Percentiles rank a stretch among this genome's conserved stretches.
Conservation (phyloP, 2,888 invertebrate species). For the Lochmaea crataegi region DNA sequence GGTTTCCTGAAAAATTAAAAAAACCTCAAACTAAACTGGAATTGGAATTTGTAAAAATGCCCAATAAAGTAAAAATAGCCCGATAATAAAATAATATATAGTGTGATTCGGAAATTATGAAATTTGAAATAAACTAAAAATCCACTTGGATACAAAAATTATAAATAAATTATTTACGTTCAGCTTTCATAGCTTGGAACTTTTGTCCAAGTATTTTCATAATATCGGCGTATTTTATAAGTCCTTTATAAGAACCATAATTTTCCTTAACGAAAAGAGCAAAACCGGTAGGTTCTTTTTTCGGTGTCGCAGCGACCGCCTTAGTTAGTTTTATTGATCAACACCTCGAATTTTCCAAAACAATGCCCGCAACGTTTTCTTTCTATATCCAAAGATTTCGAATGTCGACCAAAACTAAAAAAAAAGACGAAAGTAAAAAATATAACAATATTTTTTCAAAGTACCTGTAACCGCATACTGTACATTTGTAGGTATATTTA, state of each 20-base stretch:
- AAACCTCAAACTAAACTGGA: too few relatives aligned
- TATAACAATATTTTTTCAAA: conserved; percentile 42
- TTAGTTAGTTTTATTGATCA: conserved; percentile 73
- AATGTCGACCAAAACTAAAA: conserved; percentile 80
- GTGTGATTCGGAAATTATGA: too few relatives aligned
- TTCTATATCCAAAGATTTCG: conserved; percentile 80
- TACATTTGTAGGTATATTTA: conserved; percentile 89
- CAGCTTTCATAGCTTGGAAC: conserved; percentile 71
- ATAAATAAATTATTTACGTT: conserved; percentile 8
- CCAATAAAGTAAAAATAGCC: neutral
- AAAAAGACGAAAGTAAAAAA: conserved; percentile 32
- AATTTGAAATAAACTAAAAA: too few relatives aligned
- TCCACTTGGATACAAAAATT: neutral
- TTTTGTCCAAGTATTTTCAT: conserved; percentile 81
- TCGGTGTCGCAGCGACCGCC: conserved; percentile 67
- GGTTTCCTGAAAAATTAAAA: too few relatives aligned
- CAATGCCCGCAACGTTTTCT: conserved; percentile 83
- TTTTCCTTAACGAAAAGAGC: conserved; percentile 80
- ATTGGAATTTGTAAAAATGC: neutral
- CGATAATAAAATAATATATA: too few relatives aligned
- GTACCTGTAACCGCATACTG: conserved; percentile 77
- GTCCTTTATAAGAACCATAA: conserved; percentile 70
- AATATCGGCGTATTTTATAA: conserved; percentile 75
- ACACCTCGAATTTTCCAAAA: conserved; percentile 76
- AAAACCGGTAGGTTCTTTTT: conserved; percentile 71